Conservation (phyloP, 2,113 vertebrate species). For the Silurus meridionalis region DNA sequence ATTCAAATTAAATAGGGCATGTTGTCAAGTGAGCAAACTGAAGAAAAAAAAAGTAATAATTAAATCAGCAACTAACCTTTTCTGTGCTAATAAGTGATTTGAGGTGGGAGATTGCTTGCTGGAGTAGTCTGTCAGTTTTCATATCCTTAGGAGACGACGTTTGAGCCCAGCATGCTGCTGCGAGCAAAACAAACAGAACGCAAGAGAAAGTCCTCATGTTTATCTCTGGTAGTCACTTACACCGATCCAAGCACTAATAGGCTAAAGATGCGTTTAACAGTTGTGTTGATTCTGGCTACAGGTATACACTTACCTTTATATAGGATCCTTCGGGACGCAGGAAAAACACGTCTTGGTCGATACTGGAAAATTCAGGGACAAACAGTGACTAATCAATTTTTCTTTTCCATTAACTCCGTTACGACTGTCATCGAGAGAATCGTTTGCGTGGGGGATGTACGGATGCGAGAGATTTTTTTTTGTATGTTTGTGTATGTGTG, state of each 20-base stretch:
- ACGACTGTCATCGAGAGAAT: constrained; percentile 69
- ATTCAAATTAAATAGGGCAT: not conserved
- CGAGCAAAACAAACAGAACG: constrained; percentile 52
- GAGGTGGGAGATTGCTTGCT: constrained; percentile 39
- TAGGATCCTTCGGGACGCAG: constrained; percentile 85
- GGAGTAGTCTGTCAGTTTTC: constrained; percentile 12
- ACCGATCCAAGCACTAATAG: constrained; percentile 37
- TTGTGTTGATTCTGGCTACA: constrained; percentile 54
- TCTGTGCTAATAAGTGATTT: not conserved
- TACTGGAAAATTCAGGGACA: constrained; percentile 89
- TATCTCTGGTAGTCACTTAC: constrained; percentile 21
- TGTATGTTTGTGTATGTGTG: constrained; percentile 30
- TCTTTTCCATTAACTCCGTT: constrained; percentile 92
- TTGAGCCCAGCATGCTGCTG: constrained; percentile 53
- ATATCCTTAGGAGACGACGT: not conserved
- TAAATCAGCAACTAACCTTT: constrained; percentile 39
- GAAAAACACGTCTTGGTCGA: constrained; percentile 82
- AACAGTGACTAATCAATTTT: constrained; percentile 91
- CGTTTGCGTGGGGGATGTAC: constrained; percentile 78
- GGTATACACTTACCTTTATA: constrained; percentile 82
- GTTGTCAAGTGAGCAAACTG: no score
- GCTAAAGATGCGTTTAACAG: constrained; percentile 56
- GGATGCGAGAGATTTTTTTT: constrained; percentile 60
- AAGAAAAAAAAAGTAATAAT: not conserved
- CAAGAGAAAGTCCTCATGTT: constrained; percentile 60